Evolutionary conservation across 2,113 vertebrate genomes (phyloP).

Genomic region (Camelus bactrianus): DNA sequence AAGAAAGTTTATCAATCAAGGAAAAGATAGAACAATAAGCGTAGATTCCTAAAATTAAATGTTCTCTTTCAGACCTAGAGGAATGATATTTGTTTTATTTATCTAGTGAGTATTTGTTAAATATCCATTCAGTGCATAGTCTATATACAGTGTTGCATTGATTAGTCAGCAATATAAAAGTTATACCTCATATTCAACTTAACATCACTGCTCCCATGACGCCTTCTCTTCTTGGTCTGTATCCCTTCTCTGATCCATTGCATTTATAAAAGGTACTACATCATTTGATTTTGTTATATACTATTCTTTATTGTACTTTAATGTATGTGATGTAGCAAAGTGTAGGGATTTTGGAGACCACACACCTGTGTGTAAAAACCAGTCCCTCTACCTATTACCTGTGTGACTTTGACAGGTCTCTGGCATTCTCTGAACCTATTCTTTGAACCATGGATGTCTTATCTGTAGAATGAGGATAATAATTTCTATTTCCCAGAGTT

Average conservation of each 20-base stretch:
- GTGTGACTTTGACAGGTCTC: neutral
- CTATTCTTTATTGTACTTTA: neutral
- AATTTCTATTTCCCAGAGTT: neutral
- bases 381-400: neutral
- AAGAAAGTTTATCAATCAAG: neutral
- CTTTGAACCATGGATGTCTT: neutral
- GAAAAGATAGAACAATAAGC: neutral
- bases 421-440: neutral
- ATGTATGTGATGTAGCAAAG: neutral
- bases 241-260: neutral
- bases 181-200: neutral
- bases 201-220: neutral
- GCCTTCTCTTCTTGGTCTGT: neutral
- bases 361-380: neutral
- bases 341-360: neutral
- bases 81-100: slow-evolving; percentile 15
- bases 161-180: neutral
- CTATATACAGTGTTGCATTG: neutral
- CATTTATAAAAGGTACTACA: neutral
- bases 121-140: neutral
- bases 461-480: neutral
- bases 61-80: neutral
- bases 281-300: neutral
- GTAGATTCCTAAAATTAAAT: slow-evolving; percentile 7
- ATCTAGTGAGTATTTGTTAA: neutral